Evolutionary conservation across 2,797 vertebrate genomes (phyloP).

Genomic region (Cetoscarus ocellatus): DNA sequence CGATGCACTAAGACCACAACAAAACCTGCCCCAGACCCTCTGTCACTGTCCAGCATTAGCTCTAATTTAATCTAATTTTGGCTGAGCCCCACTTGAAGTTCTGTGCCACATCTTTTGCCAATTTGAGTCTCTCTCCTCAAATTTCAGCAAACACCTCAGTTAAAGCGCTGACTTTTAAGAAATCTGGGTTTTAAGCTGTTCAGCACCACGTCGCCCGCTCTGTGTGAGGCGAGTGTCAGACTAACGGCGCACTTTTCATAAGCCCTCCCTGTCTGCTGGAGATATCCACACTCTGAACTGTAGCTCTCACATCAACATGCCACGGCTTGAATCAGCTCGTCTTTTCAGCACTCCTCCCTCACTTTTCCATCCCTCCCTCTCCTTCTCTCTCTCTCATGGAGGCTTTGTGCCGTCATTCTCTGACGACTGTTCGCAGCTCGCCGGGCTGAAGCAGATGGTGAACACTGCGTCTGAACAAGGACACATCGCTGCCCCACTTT

Average conservation of each 20-base stretch:
- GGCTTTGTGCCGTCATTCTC: conserved; percentile 12
- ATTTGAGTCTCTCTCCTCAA: neutral
- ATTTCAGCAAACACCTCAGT: conserved; percentile 16
- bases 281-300: conserved; percentile 32
- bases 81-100: neutral
- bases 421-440: conserved; percentile 25
- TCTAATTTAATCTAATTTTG: too few species aligned
- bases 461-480: conserved; percentile 41
- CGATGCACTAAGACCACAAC: too few species aligned
- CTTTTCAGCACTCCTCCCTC: conserved; percentile 50
- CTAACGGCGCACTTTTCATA: conserved; percentile 58
- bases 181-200: conserved; percentile 44
- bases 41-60: too few species aligned
- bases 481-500: conserved; percentile 62
- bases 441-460: conserved; percentile 61
- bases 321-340: conserved; percentile 69
- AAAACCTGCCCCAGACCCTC: too few species aligned
- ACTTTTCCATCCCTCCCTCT: conserved; percentile 34
- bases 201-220: conserved; percentile 11
- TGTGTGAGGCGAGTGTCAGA: conserved; percentile 45
- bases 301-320: conserved; percentile 61
- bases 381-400: conserved; percentile 2
- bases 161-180: conserved; percentile 25
- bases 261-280: conserved; percentile 52
- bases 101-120: neutral